Percentiles rank a stretch among this genome's conserved stretches.
These are phyloP conservation scores for Martes martes DNA, from an alignment of 2,113 vertebrate species.

Conservation along the genomic window DNA sequence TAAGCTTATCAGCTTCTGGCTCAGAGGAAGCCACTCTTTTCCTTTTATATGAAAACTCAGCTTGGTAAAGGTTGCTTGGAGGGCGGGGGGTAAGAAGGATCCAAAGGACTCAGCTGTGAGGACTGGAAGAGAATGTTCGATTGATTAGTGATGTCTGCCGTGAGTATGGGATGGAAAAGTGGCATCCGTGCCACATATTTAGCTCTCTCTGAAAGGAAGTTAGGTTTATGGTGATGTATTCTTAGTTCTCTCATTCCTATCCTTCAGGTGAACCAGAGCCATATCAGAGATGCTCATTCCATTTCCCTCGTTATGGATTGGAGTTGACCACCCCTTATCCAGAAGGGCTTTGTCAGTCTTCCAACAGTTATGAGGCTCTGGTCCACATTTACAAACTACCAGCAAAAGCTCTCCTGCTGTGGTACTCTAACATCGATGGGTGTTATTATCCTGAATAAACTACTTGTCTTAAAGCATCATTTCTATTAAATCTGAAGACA, in stretches of 20 bases:
- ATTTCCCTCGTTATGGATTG: neutral
- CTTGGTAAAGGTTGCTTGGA: neutral
- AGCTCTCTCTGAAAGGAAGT: neutral
- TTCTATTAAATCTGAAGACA: slow-evolving; percentile 71
- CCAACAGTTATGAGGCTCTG: neutral
- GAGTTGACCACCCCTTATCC: neutral
- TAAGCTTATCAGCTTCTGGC: neutral
- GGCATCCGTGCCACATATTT: neutral
- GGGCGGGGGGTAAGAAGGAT: neutral
- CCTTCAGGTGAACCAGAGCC: neutral
- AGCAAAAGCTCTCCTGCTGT: neutral
- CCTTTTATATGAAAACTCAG: neutral
- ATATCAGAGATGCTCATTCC: neutral
- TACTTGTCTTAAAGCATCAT: slow-evolving; percentile 50
- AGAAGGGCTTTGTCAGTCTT: slow-evolving; percentile 1
- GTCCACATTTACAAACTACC: neutral
- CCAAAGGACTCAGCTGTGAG: neutral
- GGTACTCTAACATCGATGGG: slow-evolving; percentile 17
- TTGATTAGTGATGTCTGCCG: neutral
- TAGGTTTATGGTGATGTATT: neutral
- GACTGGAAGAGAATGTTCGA: neutral
- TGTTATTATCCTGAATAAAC: slow-evolving; percentile 43
- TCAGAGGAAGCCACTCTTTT: neutral
- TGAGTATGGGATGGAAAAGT: neutral
- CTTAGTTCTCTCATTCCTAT: neutral